A percentile compares a stretch with the other conserved stretches of the same genome.
Evolutionary conservation across 2,113 vertebrate species (phyloP).

Genomic region (Chrysochloris asiatica): DNA sequence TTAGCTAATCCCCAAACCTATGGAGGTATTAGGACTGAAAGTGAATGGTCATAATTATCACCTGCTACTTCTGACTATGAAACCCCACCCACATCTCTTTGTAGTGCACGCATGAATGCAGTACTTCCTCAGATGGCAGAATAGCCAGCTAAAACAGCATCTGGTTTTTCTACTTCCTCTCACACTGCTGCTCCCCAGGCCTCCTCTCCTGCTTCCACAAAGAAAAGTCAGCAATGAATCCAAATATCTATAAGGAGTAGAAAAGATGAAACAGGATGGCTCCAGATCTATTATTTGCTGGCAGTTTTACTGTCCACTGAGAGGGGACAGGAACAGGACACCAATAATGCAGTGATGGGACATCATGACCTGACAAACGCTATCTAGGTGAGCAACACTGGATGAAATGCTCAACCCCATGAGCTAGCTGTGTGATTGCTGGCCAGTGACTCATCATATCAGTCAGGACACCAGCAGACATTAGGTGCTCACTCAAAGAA

Average conservation of each 20-base stretch:
- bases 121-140: not conserved
- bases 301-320: constrained; percentile 2
- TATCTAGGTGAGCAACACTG: not conserved
- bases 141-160: not conserved
- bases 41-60: not conserved
- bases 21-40: not conserved
- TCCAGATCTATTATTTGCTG: constrained; percentile 25
- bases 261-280: not conserved
- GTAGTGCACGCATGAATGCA: not conserved
- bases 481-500: not conserved
- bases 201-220: constrained; percentile 22
- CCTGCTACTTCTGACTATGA: not conserved
- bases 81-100: not conserved
- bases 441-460: not conserved
- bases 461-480: not conserved
- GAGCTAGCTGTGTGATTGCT: not conserved
- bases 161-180: constrained; percentile 18
- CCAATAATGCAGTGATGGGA: not conserved
- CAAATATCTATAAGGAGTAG: constrained; percentile 28
- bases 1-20: not conserved
- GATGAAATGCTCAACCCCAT: not conserved
- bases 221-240: constrained; percentile 47
- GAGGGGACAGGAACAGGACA: not conserved
- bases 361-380: not conserved
- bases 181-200: not conserved